Evolutionary conservation across 2,888 invertebrate species (phyloP).

Genomic region (Eudasyphora cyanicolor): DNA sequence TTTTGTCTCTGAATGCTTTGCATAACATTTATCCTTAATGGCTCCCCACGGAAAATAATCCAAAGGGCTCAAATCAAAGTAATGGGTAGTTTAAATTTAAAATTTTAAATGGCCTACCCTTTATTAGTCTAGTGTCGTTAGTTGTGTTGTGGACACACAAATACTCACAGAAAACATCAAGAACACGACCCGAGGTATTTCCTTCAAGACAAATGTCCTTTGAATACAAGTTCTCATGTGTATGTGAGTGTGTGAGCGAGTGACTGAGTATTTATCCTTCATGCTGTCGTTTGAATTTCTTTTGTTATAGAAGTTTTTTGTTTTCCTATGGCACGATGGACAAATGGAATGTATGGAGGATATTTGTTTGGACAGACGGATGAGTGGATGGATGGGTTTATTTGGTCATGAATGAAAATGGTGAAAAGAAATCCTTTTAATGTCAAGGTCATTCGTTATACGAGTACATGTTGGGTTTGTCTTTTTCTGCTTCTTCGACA

Average conservation of each 20-base stretch:
- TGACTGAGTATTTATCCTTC: not conserved
- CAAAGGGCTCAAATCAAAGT: no score
- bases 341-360: not conserved
- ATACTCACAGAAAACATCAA: not conserved
- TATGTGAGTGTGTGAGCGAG: not conserved
- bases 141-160: not conserved
- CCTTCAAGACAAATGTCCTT: slow-evolving; percentile 13
- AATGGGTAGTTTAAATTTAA: no score
- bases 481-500: not conserved
- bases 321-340: not conserved
- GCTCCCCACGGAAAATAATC: no score
- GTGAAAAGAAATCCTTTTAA: slow-evolving; percentile 41
- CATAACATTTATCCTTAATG: no score
- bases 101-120: no score
- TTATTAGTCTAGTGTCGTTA: no score
- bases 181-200: not conserved
- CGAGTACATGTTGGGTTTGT: not conserved
- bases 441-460: slow-evolving; percentile 53
- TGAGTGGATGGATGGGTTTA: not conserved
- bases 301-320: not conserved
- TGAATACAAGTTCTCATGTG: not conserved
- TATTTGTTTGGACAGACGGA: not conserved
- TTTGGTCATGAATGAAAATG: slow-evolving; percentile 49
- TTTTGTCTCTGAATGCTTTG: no score
- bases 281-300: not conserved